A percentile compares a stretch with the other conserved stretches of the same genome.
Conservation (phyloP, 2,113 vertebrate genomes). For the Cyanoliseus patagonus region DNA sequence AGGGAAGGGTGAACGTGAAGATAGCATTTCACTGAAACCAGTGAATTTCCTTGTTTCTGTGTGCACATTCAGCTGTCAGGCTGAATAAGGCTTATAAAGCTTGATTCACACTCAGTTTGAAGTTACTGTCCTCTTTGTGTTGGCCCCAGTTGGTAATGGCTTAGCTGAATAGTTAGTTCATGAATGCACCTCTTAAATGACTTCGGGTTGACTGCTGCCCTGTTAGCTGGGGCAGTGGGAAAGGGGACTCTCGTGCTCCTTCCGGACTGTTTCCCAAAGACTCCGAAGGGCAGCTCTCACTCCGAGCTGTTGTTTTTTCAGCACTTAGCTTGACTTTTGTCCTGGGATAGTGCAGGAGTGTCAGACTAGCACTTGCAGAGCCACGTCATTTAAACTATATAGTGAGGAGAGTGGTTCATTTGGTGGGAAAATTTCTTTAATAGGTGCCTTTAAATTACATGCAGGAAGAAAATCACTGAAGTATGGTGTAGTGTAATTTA, state of each 20-base stretch:
- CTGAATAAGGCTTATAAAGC: not conserved
- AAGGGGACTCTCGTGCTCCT: not conserved
- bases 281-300: not conserved
- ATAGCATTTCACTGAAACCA: not conserved
- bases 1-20: accelerated
- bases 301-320: not conserved
- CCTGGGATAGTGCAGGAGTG: not conserved
- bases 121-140: not conserved
- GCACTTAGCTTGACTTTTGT: not conserved
- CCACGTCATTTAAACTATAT: not conserved
- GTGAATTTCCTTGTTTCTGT: not conserved
- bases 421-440: constrained; percentile 34
- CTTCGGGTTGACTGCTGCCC: not conserved
- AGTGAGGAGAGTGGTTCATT: not conserved
- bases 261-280: not conserved
- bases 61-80: not conserved
- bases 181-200: not conserved
- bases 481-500: constrained; percentile 54
- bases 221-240: not conserved
- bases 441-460: constrained; percentile 43
- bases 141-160: not conserved
- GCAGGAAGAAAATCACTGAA: constrained; percentile 12
- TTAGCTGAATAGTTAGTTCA: not conserved
- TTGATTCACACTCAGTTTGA: not conserved
- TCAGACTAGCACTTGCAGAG: not conserved